Percentiles rank a stretch among this genome's conserved stretches.
phyloP scores from a whole-genome alignment of 2,888 invertebrate species.

The Ectemnius lituratus region DNA sequence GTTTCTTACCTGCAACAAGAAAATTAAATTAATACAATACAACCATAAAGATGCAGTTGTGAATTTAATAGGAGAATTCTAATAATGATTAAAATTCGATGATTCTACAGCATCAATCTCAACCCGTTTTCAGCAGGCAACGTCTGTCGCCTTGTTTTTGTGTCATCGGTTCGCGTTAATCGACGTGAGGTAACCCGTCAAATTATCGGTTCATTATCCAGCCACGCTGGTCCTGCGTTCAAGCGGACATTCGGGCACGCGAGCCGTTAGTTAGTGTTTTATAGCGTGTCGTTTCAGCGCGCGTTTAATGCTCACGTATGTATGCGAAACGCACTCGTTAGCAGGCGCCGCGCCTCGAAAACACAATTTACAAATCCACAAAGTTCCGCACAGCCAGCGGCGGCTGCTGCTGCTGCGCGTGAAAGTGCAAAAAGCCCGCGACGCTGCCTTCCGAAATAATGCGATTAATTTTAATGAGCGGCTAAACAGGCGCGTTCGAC shows the following conservation, averaged over 20 bases:
- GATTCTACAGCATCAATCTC: too few species aligned
- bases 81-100: too few species aligned
- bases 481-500: too few species aligned
- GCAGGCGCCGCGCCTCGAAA: not conserved
- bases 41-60: too few species aligned
- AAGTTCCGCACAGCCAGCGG: not conserved
- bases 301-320: not conserved
- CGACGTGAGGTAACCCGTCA: constrained; percentile 7
- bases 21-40: too few species aligned
- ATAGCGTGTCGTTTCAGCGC: not conserved
- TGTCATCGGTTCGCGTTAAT: not conserved
- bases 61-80: too few species aligned
- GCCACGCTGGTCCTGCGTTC: not conserved
- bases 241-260: not conserved
- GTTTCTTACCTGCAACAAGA: too few species aligned
- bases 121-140: too few species aligned
- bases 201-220: constrained; percentile 22
- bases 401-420: not conserved
- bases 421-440: not conserved
- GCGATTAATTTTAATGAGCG: too few species aligned
- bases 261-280: constrained; percentile 1
- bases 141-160: too few species aligned
- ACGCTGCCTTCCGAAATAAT: too few species aligned
- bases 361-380: not conserved
- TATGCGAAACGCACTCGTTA: not conserved